These are phyloP conservation scores for Lamproptera curius DNA, from an alignment of 2,888 invertebrate species.

Conservation along the genomic window DNA sequence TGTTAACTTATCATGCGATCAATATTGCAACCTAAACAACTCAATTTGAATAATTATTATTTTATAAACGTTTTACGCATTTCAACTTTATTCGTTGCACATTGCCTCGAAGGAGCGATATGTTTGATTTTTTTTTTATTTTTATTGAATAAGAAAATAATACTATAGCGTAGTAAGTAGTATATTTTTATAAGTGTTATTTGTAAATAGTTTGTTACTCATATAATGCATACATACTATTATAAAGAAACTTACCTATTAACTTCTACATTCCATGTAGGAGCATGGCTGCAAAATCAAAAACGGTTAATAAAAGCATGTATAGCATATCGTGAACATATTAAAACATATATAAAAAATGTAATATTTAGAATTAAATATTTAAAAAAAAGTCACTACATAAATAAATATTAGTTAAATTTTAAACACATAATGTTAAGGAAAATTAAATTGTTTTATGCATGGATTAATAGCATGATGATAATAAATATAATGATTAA, in stretches of 20 bases:
- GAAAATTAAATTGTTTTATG: background rate
- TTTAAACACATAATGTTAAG: background rate
- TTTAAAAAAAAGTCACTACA: background rate
- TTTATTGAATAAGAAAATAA: too few relatives aligned
- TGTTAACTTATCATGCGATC: background rate
- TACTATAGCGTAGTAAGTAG: too few relatives aligned
- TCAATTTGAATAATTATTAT: too few relatives aligned
- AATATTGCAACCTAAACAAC: too few relatives aligned
- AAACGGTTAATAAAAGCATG: slow-evolving; percentile 25
- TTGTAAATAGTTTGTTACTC: too few relatives aligned
- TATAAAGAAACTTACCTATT: slow-evolving; percentile 43
- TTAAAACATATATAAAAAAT: background rate
- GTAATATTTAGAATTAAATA: background rate
- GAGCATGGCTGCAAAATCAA: slow-evolving; percentile 35
- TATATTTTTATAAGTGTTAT: too few relatives aligned
- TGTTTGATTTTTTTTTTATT: too few relatives aligned
- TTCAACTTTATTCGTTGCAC: too few relatives aligned
- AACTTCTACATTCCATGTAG: slow-evolving; percentile 45
- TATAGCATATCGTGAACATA: slow-evolving; percentile 4
- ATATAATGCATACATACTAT: background rate
- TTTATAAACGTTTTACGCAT: too few relatives aligned
- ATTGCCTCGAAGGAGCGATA: too few relatives aligned
- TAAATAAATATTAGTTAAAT: background rate
- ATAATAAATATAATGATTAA: background rate
- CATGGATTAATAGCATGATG: background rate